A percentile compares a stretch with the other conserved stretches of the same genome.
These are phyloP conservation scores for Ovibos moschatus DNA, from an alignment of 2,113 vertebrate species.

Conservation along the genomic window DNA sequence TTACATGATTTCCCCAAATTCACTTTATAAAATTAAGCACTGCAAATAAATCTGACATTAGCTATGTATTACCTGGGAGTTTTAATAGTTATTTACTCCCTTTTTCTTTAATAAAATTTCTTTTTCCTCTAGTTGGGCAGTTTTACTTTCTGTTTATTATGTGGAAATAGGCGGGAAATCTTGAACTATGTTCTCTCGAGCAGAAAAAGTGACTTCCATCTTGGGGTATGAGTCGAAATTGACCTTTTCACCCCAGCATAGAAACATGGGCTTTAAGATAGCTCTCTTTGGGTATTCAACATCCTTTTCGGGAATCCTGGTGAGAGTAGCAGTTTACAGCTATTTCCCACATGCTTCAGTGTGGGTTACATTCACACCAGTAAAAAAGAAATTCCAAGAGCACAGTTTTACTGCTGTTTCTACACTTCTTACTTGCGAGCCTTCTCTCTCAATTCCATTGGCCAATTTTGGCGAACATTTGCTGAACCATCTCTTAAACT, in stretches of 20 bases:
- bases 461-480: background rate
- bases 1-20: background rate
- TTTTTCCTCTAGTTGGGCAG: background rate
- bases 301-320: background rate
- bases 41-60: background rate
- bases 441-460: background rate
- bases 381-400: background rate
- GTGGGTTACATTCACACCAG: background rate
- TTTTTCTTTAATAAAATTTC: background rate
- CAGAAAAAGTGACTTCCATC: background rate
- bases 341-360: background rate
- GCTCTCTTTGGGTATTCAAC: background rate
- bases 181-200: background rate
- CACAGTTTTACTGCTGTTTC: background rate
- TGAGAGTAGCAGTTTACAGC: background rate
- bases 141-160: background rate
- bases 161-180: background rate
- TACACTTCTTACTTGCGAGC: background rate
- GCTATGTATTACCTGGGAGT: background rate
- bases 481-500: background rate
- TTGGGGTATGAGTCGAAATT: background rate
- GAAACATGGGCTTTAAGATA: background rate
- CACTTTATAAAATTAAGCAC: background rate
- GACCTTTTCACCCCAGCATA: background rate
- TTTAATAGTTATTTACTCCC: background rate